Base-by-base conservation (phyloP, 2,797 vertebrate genomes). In the Chromobotia macracanthus region DNA sequence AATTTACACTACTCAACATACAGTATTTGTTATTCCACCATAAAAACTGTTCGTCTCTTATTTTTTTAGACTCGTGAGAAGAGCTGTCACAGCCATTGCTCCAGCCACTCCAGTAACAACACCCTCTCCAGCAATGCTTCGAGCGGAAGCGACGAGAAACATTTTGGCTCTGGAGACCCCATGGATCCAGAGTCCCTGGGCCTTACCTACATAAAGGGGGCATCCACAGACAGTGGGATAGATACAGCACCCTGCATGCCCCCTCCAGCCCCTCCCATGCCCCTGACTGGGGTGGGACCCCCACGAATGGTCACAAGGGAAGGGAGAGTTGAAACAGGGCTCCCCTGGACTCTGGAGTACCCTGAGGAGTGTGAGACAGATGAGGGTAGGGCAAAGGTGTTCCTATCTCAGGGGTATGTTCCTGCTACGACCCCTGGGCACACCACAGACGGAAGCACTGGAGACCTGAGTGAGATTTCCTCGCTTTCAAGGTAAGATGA, bases 171-270 rank as follows among this genome's bases (percentile, higher is more conserved):
- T 0, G 94, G 91, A 61, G 95, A 96, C 80, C 90, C 94, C 23
- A 94, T 94, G 92, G 95, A 95, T 75, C 91, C 94, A 0, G 95
- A 95, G 71, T 81, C 94, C 48, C 92, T 95, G 35, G 94, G 94
- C 19, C 86, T 95, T 56, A 94, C 93, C 0, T 95, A 94, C 44
- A 91, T 94, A 79, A 95, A 96, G 81, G 95, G 95, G 0, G 95
- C 94, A 0, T 95, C 95, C 50, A 95, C 95, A 0, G 95, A 96
- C 89, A 95, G 95, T 1, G 95, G 95, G 19, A 95, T 95, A 0
- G 95, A 96, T 66, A 95, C 95, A 0, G 89, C 94, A 18, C 94
- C 95, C 0, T 95, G 94, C 85, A 88, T 94, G 89, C 70, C 64
- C 0, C 19, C 94, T 0, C 80, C 91, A 0, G 87, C 92, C 5